A percentile compares a stretch with the other conserved stretches of the same genome.
These are phyloP conservation scores for Trimorus sp. DNA, from an alignment of 2,888 invertebrate genomes.

Conservation along the genomic window DNA sequence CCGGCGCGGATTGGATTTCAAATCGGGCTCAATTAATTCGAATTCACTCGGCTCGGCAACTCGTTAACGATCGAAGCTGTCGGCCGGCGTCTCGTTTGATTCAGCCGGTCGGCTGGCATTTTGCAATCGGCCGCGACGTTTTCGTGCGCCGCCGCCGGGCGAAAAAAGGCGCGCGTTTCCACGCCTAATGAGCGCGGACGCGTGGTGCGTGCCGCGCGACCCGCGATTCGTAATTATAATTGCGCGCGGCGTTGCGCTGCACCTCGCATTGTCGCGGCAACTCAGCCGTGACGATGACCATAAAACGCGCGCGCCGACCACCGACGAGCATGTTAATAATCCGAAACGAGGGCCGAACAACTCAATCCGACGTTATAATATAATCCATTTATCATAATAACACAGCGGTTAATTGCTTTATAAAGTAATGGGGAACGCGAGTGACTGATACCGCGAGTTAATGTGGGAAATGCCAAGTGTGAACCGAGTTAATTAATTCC, in stretches of 20 bases:
- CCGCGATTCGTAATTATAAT: conserved; percentile 34
- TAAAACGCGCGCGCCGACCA: conserved; percentile 6
- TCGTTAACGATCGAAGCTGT: conserved; percentile 63
- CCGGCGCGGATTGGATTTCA: conserved; percentile 65
- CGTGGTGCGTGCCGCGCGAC: conserved; percentile 3
- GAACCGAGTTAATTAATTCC: conserved; percentile 43
- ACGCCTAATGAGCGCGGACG: conserved; percentile 31
- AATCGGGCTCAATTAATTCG: conserved; percentile 68
- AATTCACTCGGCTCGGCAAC: conserved; percentile 61
- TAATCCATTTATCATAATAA: conserved; percentile 61
- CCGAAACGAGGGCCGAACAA: conserved; percentile 31
- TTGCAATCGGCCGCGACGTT: conserved; percentile 46
- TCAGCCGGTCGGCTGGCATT: conserved; percentile 34
- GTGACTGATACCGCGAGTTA: conserved; percentile 35
- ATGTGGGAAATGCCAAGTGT: conserved; percentile 48
- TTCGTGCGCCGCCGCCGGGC: conserved; percentile 27
- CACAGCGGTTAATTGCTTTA: conserved; percentile 56
- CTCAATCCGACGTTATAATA: conserved; percentile 48
- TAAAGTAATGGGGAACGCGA: conserved; percentile 39
- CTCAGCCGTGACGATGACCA: conserved; percentile 31
- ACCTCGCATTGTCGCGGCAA: conserved; percentile 31
- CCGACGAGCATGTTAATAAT: conserved; percentile 23
- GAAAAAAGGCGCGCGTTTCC: conserved; percentile 25
- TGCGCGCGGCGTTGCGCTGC: conserved; percentile 4
- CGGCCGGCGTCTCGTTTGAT: conserved; percentile 59